These are phyloP conservation scores for Empidonax alnorum DNA, from an alignment of 2,113 vertebrate species.

Conservation along the genomic window DNA sequence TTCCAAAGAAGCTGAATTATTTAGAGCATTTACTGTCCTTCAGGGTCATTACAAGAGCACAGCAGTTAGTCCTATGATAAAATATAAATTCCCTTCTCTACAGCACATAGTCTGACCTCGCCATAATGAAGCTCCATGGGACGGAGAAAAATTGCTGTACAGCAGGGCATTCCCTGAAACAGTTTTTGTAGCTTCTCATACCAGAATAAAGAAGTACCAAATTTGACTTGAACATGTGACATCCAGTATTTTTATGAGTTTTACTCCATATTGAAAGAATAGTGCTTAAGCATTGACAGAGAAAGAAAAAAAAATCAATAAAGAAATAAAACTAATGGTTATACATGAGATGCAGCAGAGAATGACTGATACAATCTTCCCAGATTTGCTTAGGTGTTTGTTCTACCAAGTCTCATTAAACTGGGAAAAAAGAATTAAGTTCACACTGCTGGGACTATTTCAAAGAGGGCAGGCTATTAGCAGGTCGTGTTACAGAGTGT, in stretches of 20 bases:
- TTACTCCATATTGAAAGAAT: not conserved
- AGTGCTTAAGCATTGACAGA: not conserved
- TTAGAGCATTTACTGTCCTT: constrained; percentile 34
- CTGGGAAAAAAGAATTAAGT: not conserved
- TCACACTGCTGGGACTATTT: not conserved
- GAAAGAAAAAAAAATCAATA: constrained; percentile 26
- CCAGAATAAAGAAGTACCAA: not conserved
- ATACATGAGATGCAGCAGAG: not conserved
- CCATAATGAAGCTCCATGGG: constrained; percentile 51
- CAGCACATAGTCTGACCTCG: not conserved
- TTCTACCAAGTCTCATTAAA: not conserved
- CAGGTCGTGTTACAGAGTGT: not conserved
- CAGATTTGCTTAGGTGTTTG: not conserved
- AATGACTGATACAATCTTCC: not conserved
- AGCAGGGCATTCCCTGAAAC: not conserved
- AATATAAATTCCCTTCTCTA: constrained; percentile 35
- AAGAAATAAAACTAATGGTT: not conserved
- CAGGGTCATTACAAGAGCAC: not conserved
- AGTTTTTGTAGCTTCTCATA: not conserved
- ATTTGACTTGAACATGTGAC: not conserved
- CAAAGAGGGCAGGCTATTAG: not conserved
- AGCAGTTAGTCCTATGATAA: constrained; percentile 35
- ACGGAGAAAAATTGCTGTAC: constrained; percentile 17
- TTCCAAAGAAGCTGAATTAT: constrained; percentile 22
- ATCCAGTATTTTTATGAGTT: not conserved